Evolutionary conservation across 2,888 invertebrate species (phyloP).

Genomic region (Mactromeris polynyma): DNA sequence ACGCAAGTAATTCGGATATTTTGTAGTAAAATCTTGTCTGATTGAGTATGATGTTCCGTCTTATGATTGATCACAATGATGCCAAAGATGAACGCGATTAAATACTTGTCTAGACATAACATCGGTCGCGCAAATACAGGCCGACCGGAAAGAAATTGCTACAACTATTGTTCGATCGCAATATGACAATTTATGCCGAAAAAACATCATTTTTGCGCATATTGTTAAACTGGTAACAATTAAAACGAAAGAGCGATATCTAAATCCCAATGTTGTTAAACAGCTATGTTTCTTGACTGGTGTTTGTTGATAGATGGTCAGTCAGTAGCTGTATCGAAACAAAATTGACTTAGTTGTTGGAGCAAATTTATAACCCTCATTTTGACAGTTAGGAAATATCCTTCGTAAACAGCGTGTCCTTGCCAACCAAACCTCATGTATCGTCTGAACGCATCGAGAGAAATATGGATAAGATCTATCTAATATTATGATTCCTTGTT

Average conservation of each 20-base stretch:
- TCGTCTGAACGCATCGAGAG: not conserved
- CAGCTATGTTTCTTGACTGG: not conserved
- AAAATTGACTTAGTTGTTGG: not conserved
- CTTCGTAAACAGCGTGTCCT: not conserved
- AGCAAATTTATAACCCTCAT: not conserved
- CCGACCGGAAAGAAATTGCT: not conserved
- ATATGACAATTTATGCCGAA: not conserved
- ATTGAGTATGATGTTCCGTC: not conserved
- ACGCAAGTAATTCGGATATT: not conserved
- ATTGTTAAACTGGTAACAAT: not conserved
- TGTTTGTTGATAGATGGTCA: not conserved
- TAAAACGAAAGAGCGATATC: not conserved
- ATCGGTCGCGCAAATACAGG: not conserved
- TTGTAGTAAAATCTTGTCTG: slow-evolving; percentile 17
- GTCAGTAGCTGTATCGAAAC: not conserved
- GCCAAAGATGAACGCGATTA: not conserved
- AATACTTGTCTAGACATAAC: not conserved
- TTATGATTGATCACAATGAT: not conserved
- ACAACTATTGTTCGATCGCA: not conserved
- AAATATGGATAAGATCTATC: not conserved
- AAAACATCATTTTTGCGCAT: not conserved
- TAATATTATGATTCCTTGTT: not conserved
- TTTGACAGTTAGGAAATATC: slow-evolving; percentile 3
- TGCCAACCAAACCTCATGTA: not conserved
- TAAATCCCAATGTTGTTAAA: not conserved